Percentiles rank a stretch among this genome's conserved stretches.
phyloP scores from a whole-genome alignment of 1,140 invertebrate genomes.

The Marisa cornuarietis region DNA sequence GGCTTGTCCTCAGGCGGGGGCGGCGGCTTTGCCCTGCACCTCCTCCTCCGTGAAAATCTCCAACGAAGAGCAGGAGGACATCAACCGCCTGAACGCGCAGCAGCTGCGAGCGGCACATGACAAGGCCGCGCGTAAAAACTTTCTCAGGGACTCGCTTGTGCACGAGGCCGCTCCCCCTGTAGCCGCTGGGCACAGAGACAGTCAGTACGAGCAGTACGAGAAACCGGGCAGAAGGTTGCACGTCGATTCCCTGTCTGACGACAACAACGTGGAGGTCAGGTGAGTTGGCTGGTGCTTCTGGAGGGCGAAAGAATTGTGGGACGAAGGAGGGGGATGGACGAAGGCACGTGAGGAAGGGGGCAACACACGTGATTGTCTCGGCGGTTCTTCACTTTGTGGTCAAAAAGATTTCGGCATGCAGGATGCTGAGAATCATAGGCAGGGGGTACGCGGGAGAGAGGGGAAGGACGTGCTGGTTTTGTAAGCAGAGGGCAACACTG shows the following conservation, averaged over 20 bases:
- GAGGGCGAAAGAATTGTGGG: too few species aligned
- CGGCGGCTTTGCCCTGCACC: constrained; percentile 5
- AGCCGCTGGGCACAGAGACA: constrained; percentile 21
- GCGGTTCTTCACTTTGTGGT: too few species aligned
- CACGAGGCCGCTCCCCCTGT: constrained; percentile 20
- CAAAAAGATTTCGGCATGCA: too few species aligned
- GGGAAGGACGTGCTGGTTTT: too few species aligned
- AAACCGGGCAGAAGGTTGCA: constrained; percentile 42
- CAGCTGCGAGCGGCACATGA: constrained; percentile 22
- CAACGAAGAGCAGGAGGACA: constrained; percentile 49
- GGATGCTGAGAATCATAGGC: too few species aligned
- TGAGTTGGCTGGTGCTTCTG: constrained; percentile 20
- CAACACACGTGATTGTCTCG: too few species aligned
- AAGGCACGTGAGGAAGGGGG: too few species aligned
- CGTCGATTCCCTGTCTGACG: constrained; percentile 36
- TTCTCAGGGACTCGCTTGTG: constrained; percentile 24
- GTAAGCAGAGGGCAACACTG: too few species aligned
- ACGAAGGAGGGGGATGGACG: too few species aligned
- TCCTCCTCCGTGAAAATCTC: constrained; percentile 42
- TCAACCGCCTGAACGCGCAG: constrained; percentile 35
- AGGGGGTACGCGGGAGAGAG: too few species aligned
- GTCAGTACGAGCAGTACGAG: constrained; percentile 37
- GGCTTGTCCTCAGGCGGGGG: constrained; percentile 24
- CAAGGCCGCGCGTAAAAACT: constrained; percentile 24
- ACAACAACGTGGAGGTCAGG: constrained; percentile 41